phyloP scores from a whole-genome alignment of 2,113 vertebrate species.

The Pseudorectes ferrugineus region DNA sequence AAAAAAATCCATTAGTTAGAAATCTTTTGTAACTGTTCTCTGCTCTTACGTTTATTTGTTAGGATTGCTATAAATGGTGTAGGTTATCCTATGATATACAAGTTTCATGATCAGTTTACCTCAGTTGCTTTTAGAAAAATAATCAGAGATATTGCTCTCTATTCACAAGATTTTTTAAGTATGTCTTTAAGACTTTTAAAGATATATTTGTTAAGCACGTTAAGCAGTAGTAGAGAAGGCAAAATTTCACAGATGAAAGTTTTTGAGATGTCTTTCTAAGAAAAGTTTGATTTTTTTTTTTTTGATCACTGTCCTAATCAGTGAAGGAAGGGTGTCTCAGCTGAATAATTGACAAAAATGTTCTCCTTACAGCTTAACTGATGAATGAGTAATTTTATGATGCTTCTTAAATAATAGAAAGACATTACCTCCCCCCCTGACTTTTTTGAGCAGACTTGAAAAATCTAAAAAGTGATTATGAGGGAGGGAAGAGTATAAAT shows the following conservation, averaged over 20 bases:
- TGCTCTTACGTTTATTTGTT: not conserved
- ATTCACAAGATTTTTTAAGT: not conserved
- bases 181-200: not conserved
- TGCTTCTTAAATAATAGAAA: not conserved
- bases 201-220: not conserved
- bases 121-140: not conserved
- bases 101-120: not conserved
- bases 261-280: not conserved
- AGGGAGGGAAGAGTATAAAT: not conserved
- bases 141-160: not conserved
- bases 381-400: not conserved
- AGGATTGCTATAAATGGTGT: not conserved
- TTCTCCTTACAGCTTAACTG: not conserved
- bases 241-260: not conserved
- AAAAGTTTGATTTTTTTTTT: not conserved
- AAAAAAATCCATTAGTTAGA: not conserved
- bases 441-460: not conserved
- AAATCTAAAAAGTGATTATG: not conserved
- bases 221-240: not conserved
- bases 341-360: not conserved
- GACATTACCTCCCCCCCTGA: not conserved
- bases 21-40: not conserved
- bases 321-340: not conserved
- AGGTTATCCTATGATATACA: not conserved
- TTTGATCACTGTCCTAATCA: not conserved